Evolutionary conservation across 2,797 vertebrate genomes (phyloP).

Genomic region (Phrynocephalus vlangalii): DNA sequence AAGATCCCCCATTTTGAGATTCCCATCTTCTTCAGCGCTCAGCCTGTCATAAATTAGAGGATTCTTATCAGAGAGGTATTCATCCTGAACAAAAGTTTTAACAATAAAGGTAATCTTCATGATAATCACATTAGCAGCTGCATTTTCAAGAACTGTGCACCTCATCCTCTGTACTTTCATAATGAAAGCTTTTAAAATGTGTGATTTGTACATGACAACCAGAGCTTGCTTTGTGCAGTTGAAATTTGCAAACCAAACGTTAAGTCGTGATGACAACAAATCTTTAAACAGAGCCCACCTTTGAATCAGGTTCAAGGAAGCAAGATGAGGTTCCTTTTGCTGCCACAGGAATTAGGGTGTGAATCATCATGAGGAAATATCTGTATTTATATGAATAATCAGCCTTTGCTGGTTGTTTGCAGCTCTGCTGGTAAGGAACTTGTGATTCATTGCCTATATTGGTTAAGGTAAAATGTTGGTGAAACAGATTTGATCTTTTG

Average conservation of each 20-base stretch:
- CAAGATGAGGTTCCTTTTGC: constrained; percentile 54
- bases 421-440: background rate
- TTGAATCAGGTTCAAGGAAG: constrained; percentile 38
- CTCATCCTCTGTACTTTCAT: constrained; percentile 58
- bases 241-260: constrained; percentile 71
- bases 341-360: constrained; percentile 41
- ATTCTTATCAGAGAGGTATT: constrained; percentile 45
- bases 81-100: constrained; percentile 40
- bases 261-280: constrained; percentile 53
- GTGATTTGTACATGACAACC: constrained; percentile 60
- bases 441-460: background rate
- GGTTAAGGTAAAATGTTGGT: constrained; percentile 7
- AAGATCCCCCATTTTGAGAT: background rate
- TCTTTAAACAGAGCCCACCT: constrained; percentile 44
- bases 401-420: constrained; percentile 5
- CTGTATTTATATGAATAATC: constrained; percentile 44
- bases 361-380: constrained; percentile 28
- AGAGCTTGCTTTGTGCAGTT: constrained; percentile 63
- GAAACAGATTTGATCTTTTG: background rate
- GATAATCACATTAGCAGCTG: constrained; percentile 39
- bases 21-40: background rate
- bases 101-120: constrained; percentile 20
- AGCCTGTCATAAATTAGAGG: background rate
- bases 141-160: constrained; percentile 52
- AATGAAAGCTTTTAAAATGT: constrained; percentile 48